phyloP scores from a whole-genome alignment of 2,888 invertebrate genomes.

The Sympetrum striolatum region DNA sequence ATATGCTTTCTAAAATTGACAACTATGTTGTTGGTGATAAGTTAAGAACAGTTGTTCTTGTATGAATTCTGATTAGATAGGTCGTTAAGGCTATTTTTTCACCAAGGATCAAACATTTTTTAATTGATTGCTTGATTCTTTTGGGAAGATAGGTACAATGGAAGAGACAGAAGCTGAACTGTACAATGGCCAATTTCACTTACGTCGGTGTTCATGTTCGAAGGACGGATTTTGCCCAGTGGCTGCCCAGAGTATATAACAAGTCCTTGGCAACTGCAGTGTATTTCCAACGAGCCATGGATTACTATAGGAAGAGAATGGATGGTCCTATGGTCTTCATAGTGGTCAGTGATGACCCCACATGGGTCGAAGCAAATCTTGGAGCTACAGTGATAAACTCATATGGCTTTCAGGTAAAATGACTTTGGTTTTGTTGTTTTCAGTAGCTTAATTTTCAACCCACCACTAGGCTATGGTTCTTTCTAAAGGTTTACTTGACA shows the following conservation, averaged over 20 bases:
- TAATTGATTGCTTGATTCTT: neutral
- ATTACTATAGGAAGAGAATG: slow-evolving; percentile 25
- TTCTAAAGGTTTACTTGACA: no score
- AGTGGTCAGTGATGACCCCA: slow-evolving; percentile 11
- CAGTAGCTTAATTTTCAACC: no score
- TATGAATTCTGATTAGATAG: no score
- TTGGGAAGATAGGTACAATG: neutral
- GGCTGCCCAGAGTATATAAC: slow-evolving; percentile 41
- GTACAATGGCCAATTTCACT: neutral
- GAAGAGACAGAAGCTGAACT: neutral
- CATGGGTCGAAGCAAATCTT: slow-evolving; percentile 16
- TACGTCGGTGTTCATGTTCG: slow-evolving; percentile 31
- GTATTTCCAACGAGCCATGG: slow-evolving; percentile 26
- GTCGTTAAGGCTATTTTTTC: no score
- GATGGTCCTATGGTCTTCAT: neutral
- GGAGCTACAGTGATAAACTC: neutral
- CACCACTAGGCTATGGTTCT: no score
- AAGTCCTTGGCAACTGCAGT: neutral
- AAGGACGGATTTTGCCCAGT: slow-evolving; percentile 14
- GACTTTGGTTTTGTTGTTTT: no score
- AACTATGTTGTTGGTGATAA: no score
- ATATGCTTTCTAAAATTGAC: no score
- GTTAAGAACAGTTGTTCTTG: no score
- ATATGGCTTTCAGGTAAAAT: neutral
- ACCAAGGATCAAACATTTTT: no score